Evolutionary conservation across 2,888 invertebrate genomes (phyloP).

Genomic region (Uloborus plumipes): DNA sequence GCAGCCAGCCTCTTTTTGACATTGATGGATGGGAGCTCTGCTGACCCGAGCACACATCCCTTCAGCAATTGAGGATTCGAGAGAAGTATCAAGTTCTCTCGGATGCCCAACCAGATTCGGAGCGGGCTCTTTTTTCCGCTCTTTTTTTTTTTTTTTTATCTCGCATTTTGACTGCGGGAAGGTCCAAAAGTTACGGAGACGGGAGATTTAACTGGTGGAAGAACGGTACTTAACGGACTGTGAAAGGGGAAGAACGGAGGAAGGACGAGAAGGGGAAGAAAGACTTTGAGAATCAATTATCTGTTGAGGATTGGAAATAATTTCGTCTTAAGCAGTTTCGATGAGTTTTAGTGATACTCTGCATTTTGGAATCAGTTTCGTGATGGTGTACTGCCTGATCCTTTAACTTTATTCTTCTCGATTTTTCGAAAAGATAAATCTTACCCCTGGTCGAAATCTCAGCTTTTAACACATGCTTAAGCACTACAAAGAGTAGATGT

Average conservation of each 20-base stretch:
- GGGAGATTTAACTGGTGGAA: slow-evolving; percentile 51
- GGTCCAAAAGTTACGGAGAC: slow-evolving; percentile 37
- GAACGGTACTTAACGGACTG: slow-evolving; percentile 59
- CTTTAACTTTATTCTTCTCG: too few species aligned
- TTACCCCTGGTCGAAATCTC: too few species aligned
- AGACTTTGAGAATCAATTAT: slow-evolving; percentile 10
- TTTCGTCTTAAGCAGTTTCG: not conserved
- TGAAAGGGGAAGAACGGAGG: slow-evolving; percentile 10
- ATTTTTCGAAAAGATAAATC: too few species aligned
- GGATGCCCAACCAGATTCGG: slow-evolving; percentile 32
- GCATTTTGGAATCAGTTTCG: too few species aligned
- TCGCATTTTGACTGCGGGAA: slow-evolving; percentile 23
- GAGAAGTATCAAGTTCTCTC: slow-evolving; percentile 35
- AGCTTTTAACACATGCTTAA: too few species aligned
- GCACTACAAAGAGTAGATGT: too few species aligned
- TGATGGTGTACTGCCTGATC: too few species aligned
- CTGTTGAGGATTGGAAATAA: not conserved
- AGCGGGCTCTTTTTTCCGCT: slow-evolving; percentile 11
- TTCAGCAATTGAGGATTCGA: slow-evolving; percentile 50
- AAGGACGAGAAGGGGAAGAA: not conserved
- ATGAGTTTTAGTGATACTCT: too few species aligned
- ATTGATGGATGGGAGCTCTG: slow-evolving; percentile 57
- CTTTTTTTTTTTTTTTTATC: not conserved
- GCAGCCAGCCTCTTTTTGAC: slow-evolving; percentile 61
- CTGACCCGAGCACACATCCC: slow-evolving; percentile 50